Percentiles rank a stretch among this genome's conserved stretches.
These are phyloP conservation scores for Artibeus jamaicensis DNA, from an alignment of 2,797 vertebrate species.

Conservation along the genomic window DNA sequence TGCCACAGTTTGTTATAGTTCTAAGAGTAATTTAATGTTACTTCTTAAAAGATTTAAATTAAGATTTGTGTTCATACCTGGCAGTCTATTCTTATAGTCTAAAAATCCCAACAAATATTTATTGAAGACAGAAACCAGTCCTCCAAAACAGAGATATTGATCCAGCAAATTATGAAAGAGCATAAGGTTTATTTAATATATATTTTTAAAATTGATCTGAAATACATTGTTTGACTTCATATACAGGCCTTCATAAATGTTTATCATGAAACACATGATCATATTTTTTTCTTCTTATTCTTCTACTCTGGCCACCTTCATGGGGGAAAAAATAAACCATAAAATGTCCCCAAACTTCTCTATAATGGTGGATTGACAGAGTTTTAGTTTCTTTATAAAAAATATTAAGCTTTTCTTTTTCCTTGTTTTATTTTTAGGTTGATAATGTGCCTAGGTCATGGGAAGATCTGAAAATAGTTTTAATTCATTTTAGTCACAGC, in stretches of 20 bases:
- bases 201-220: background rate
- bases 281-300: background rate
- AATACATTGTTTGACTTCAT: background rate
- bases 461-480: background rate
- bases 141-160: background rate
- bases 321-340: background rate
- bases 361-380: background rate
- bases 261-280: background rate
- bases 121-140: background rate
- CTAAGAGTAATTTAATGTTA: background rate
- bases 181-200: background rate
- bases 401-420: background rate
- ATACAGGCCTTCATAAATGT: background rate
- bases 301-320: background rate
- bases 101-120: background rate
- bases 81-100: background rate
- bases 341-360: background rate
- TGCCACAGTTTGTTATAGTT: background rate
- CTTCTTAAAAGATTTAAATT: background rate
- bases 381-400: background rate
- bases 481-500: background rate
- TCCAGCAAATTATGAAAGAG: background rate
- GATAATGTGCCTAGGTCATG: background rate
- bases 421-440: background rate
- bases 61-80: background rate